Evolutionary conservation across 2,797 vertebrate genomes (phyloP).

Genomic region (Rhabdomys pumilio): DNA sequence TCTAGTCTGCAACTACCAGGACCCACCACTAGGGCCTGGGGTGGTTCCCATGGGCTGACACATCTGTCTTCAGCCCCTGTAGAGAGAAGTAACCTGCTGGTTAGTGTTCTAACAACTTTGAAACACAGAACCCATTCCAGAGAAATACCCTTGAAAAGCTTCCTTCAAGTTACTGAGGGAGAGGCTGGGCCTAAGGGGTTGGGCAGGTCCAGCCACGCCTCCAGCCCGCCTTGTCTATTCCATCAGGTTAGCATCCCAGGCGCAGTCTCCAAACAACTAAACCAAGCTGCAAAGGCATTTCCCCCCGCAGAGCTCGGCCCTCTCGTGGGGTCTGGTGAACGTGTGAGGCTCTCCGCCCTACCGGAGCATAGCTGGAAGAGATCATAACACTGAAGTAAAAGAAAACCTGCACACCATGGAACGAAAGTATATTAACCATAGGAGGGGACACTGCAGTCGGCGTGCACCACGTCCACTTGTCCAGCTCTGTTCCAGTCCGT

Average conservation of each 20-base stretch:
- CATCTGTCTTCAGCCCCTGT: conserved; percentile 77
- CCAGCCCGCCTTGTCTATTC: conserved; percentile 59
- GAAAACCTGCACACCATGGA: conserved; percentile 86
- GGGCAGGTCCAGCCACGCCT: conserved; percentile 70
- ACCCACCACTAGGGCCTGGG: conserved; percentile 73
- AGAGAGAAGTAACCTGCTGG: conserved; percentile 82
- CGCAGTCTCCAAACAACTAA: conserved; percentile 57
- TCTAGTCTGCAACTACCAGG: conserved; percentile 73
- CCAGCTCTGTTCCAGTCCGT: conserved; percentile 53
- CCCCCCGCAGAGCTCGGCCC: conserved; percentile 82
- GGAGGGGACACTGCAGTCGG: conserved; percentile 75
- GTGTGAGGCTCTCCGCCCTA: conserved; percentile 86
- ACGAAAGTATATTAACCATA: conserved; percentile 81
- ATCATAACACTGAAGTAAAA: conserved; percentile 85
- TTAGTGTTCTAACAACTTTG: conserved; percentile 84
- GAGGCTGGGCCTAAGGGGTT: conserved; percentile 61
- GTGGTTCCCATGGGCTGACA: conserved; percentile 1
- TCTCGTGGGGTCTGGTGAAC: conserved; percentile 85
- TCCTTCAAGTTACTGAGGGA: conserved; percentile 53
- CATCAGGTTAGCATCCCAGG: conserved; percentile 76
- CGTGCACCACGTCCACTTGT: conserved; percentile 56
- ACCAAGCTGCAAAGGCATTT: conserved; percentile 79
- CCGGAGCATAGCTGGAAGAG: conserved; percentile 83
- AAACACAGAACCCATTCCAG: conserved; percentile 84
- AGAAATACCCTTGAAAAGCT: conserved; percentile 68